Conservation (phyloP, 2,888 invertebrate species). For the Drosophila barbarae region DNA sequence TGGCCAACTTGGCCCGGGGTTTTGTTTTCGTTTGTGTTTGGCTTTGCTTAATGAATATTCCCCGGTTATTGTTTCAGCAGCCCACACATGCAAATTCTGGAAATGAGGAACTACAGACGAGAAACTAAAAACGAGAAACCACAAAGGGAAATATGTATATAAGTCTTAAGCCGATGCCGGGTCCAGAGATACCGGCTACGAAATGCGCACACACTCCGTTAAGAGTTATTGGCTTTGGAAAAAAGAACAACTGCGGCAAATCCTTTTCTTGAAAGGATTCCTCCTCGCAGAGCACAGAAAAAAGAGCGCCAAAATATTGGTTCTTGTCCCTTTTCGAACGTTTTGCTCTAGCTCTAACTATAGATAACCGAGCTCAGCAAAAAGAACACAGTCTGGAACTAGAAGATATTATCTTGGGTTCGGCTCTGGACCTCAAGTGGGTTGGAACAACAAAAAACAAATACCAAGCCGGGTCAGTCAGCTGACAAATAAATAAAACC, state of each 20-base stretch:
- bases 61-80: slow-evolving; percentile 56
- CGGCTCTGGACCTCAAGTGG: slow-evolving; percentile 64
- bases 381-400: slow-evolving; percentile 11
- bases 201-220: slow-evolving; percentile 56
- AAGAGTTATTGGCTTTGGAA: slow-evolving; percentile 57
- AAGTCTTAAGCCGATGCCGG: slow-evolving; percentile 62
- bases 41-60: slow-evolving; percentile 65
- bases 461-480: slow-evolving; percentile 45
- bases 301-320: slow-evolving; percentile 65
- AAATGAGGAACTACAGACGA: slow-evolving; percentile 18
- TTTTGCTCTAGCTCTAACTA: slow-evolving; percentile 23
- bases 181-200: slow-evolving; percentile 62
- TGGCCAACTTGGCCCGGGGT: slow-evolving; percentile 63
- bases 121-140: slow-evolving; percentile 35
- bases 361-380: slow-evolving; percentile 49
- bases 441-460: slow-evolving; percentile 4
- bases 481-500: slow-evolving; percentile 53
- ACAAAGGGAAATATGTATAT: slow-evolving; percentile 4
- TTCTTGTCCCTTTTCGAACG: slow-evolving; percentile 35
- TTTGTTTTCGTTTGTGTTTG: slow-evolving; percentile 57
- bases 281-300: slow-evolving; percentile 12
- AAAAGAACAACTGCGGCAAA: slow-evolving; percentile 46
- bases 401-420: slow-evolving; percentile 61
- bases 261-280: slow-evolving; percentile 60
- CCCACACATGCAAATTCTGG: slow-evolving; percentile 62